phyloP scores from a whole-genome alignment of 2,113 vertebrate species.

The Nematolebias whitei region DNA sequence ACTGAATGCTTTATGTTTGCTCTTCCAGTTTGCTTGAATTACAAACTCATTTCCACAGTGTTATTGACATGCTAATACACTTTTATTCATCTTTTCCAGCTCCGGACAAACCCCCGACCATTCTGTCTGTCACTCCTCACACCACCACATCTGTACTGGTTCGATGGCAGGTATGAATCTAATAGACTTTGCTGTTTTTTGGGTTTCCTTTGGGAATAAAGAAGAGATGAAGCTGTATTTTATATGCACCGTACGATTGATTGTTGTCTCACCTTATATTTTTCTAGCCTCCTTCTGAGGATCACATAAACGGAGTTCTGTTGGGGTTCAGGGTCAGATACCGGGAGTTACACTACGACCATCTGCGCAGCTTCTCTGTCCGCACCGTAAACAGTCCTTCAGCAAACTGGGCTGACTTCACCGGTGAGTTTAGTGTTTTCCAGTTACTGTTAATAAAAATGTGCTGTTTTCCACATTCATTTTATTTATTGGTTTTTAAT shows the following conservation, averaged over 20 bases:
- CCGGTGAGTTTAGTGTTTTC: conserved; percentile 80
- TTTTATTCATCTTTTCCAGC: conserved; percentile 74
- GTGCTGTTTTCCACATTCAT: not conserved
- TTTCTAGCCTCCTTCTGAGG: conserved; percentile 87
- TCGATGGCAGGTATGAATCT: conserved; percentile 89
- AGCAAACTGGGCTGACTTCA: conserved; percentile 87
- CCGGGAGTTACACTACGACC: conserved; percentile 87
- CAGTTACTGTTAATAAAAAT: not conserved
- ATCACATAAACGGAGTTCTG: conserved; percentile 94
- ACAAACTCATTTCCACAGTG: conserved; percentile 32
- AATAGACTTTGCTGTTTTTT: not conserved
- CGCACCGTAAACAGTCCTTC: conserved; percentile 80
- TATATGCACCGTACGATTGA: not conserved
- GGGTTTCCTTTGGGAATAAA: conserved; percentile 4
- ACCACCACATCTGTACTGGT: conserved; percentile 96
- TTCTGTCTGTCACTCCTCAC: conserved; percentile 93
- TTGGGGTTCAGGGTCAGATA: conserved; percentile 93
- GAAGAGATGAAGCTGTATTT: not conserved
- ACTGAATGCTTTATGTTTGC: conserved; percentile 22
- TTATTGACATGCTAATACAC: conserved; percentile 28
- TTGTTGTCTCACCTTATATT: not conserved
- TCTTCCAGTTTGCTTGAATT: conserved; percentile 46
- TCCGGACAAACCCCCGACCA: conserved; percentile 91
- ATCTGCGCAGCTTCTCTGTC: conserved; percentile 83
- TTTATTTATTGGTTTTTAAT: too few relatives aligned